Conservation (phyloP, 2,113 vertebrate genomes). For the Erpornis zantholeuca region DNA sequence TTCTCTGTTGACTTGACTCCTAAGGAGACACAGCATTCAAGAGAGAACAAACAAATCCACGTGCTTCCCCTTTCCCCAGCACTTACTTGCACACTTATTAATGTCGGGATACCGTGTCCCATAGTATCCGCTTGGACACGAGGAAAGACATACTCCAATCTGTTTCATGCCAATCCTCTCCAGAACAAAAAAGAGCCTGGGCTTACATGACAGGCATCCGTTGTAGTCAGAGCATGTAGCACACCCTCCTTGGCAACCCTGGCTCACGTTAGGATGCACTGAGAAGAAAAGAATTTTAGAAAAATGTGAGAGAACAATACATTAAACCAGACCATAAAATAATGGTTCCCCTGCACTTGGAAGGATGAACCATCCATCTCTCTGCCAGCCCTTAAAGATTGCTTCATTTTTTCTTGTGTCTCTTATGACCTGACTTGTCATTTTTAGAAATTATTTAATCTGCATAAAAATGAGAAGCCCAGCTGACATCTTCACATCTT, state of each 20-base stretch:
- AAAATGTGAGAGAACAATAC: background rate
- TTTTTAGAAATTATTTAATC: background rate
- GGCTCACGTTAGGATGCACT: conserved; percentile 89
- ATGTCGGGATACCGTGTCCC: conserved; percentile 94
- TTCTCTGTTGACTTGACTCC: background rate
- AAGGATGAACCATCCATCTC: background rate
- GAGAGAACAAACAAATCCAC: background rate
- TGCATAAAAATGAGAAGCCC: background rate
- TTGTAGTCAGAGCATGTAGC: conserved; percentile 97
- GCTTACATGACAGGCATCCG: conserved; percentile 96
- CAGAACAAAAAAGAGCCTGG: conserved; percentile 96
- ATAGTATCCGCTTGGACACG: conserved; percentile 93
- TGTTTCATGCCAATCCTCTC: conserved; percentile 98
- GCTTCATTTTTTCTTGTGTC: background rate
- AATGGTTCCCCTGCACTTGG: background rate
- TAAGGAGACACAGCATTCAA: background rate
- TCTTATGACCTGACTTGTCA: background rate
- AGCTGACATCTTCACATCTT: background rate
- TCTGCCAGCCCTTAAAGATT: background rate
- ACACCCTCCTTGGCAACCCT: conserved; percentile 94
- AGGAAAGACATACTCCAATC: conserved; percentile 94
- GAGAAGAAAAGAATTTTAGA: conserved; percentile 38
- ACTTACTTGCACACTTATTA: conserved; percentile 98
- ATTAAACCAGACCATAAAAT: background rate
- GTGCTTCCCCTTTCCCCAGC: background rate